Evolutionary conservation across 2,888 invertebrate genomes (phyloP), one percentile per base, ranked within the genome.

Genomic region (Eristalinus aeneus): DNA sequence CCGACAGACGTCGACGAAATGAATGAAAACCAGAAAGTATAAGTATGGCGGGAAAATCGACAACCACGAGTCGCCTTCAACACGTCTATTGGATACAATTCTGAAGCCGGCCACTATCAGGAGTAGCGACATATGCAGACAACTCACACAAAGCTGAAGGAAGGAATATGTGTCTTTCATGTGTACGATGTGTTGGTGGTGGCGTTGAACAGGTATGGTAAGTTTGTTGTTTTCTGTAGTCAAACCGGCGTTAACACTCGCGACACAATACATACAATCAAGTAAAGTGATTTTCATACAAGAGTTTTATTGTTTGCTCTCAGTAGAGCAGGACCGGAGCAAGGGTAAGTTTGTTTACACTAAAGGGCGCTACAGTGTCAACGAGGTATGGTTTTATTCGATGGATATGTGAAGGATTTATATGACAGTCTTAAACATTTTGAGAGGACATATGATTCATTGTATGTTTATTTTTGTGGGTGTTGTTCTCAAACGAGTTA

Each of bases 231-330:
- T 81, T 81, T 34, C 58, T 1, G 20, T 65, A 65, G 60, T 65
- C 32, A 16, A 58, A 69, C 10, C 39, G 68, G 63, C 58, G 46
- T 39, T 23, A 69, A 23, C 11, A 64, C 80, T 60, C 74, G 74
- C 63, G 58, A 74, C 64, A 76, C 76, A 68, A 61, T 76, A 76
- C 68, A 76, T 16, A 76, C 60, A 76, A 71, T 76, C 36, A 39
- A 31, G 8, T 60, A 34, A 71, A 76, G 71, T 81, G 71, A 76
- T 46, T 46, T n/a, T 16, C 6, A 16, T 46, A 46, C 46, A 46
- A 46, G 6, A 46, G 23, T 56, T 22, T 56, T 56, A 12, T 23
- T 56, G 56, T 56, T 22, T 23, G 56, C 6, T 22, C 23, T 10
- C 4, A 12, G 23, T 23, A 5, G 39, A 39, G 23, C 23, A 56